Evolutionary conservation across 2,888 invertebrate species (phyloP), one percentile per base, ranked within the genome.

Genomic region (Stegana nigrithorax): DNA sequence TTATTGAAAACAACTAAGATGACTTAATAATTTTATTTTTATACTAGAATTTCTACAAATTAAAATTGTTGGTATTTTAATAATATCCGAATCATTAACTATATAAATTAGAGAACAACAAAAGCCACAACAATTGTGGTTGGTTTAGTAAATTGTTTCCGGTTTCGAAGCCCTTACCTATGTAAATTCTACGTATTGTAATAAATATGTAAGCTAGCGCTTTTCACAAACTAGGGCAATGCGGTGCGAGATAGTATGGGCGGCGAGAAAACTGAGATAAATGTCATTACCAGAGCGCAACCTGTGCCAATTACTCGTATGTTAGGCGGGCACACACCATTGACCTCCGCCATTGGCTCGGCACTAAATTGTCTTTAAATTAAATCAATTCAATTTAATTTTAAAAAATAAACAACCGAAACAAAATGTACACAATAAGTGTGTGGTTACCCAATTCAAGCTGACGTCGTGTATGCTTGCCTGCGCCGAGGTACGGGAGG

Each of bases 361-460:
- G 64, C 69, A 65, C 66, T 62, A 68, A 75, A 70, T 69, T 78
- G 66, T 59, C 68, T 72, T 67, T 75, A 73, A 80, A 76, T 75
- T 76, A 71, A 75, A 78, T 79, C 76, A 76, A 80, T 76, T 76
- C 75, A 79, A 80, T 76, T 79, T 73, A 78, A 76, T 76, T 76
- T 78, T 73, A 78, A 36, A 36, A 32, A 29, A 53, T 23, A 51
- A 58, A 45, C 65, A 47, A 57, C 61, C 66, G 64, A 32, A 10
- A 58, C 56, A 47, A 36, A 39, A 39, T 14, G n/a, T n/a, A n/a
- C n/a, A n/a, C n/a, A n/a, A n/a, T n/a, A n/a, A n/a, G n/a, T n/a
- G n/a, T n/a, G n/a, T n/a, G n/a, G n/a, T n/a, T n/a, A n/a, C n/a
- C n/a, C n/a, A n/a, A n/a, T n/a, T n/a, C n/a, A n/a, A n/a, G n/a